Evolutionary conservation across 2,888 invertebrate genomes (phyloP).

Genomic region (Latrodectus elegans): DNA sequence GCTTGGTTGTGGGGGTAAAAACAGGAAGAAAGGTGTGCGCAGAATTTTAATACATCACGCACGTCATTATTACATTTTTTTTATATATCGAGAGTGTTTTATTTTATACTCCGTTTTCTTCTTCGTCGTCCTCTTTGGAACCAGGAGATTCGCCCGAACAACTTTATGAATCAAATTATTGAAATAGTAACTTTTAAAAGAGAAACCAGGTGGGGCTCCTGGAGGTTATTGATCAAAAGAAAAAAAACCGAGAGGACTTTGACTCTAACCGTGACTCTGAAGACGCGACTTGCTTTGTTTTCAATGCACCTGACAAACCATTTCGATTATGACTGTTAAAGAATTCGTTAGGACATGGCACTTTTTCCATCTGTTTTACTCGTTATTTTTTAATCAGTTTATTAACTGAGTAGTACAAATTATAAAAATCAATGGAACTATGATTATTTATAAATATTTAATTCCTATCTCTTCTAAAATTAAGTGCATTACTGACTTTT

Average conservation of each 20-base stretch:
- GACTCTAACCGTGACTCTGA: background rate
- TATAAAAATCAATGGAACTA: too few species aligned
- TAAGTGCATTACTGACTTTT: too few species aligned
- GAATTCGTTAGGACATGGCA: too few species aligned
- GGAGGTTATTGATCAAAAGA: background rate
- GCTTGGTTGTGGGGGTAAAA: background rate
- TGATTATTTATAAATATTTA: too few species aligned
- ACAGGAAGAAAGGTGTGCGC: background rate
- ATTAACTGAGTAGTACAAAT: too few species aligned
- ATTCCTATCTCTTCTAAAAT: too few species aligned
- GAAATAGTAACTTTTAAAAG: background rate
- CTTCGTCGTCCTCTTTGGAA: background rate
- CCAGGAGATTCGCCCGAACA: background rate
- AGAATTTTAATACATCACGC: background rate
- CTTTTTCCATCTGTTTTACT: too few species aligned
- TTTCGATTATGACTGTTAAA: too few species aligned
- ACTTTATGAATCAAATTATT: slow-evolving; percentile 11
- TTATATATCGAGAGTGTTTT: background rate
- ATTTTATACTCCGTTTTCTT: background rate
- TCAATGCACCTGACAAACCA: too few species aligned
- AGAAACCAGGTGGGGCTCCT: background rate
- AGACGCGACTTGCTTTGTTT: too few species aligned
- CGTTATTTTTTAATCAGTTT: too few species aligned
- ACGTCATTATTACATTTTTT: background rate
- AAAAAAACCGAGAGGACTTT: background rate